Percentiles rank a stretch among this genome's conserved stretches.
These are phyloP conservation scores for Athene cunicularia DNA, from an alignment of 2,113 vertebrate species.

Conservation along the genomic window DNA sequence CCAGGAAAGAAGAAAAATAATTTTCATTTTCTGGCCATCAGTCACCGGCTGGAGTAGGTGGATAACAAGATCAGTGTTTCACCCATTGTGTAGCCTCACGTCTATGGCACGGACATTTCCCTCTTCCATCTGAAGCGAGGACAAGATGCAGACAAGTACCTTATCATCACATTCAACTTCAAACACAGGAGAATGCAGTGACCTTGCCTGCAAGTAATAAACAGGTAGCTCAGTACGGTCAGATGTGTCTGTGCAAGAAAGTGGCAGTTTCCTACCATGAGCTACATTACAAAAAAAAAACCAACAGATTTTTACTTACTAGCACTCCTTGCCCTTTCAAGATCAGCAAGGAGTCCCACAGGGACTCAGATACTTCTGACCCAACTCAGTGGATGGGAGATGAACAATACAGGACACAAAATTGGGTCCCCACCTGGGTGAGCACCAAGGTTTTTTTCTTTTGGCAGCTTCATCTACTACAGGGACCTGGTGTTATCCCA, in stretches of 20 bases:
- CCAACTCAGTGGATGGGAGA: background rate
- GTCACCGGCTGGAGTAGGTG: background rate
- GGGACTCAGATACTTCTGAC: background rate
- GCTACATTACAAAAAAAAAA: background rate
- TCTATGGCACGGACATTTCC: accelerated
- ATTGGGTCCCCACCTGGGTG: background rate
- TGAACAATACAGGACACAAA: background rate
- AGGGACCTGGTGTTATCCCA: background rate
- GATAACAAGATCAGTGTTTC: background rate
- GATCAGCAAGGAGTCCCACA: background rate
- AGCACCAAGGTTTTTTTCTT: background rate
- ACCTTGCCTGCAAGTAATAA: background rate
- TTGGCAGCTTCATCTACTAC: background rate
- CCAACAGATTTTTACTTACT: background rate
- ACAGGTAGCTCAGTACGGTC: background rate
- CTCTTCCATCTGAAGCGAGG: background rate
- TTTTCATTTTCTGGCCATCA: accelerated
- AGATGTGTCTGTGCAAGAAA: background rate
- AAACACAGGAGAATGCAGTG: background rate
- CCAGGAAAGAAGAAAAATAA: background rate
- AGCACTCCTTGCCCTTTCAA: background rate
- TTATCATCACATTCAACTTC: background rate
- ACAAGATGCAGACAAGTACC: background rate
- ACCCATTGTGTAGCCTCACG: accelerated
- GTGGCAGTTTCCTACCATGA: background rate